Evolutionary conservation across 2,113 vertebrate genomes (phyloP).

Genomic region (Condylura cristata): DNA sequence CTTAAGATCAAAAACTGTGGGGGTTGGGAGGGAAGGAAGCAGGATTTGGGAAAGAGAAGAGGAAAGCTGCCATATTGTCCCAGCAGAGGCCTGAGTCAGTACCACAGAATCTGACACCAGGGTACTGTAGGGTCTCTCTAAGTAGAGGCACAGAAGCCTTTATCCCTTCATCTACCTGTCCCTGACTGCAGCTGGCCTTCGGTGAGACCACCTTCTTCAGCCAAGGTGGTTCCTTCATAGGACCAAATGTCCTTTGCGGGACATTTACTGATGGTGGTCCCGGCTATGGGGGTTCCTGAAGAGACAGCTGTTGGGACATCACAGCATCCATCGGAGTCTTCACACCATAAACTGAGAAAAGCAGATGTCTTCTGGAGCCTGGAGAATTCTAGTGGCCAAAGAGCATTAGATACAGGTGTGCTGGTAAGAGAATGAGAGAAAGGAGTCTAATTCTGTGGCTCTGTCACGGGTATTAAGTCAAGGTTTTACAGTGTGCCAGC

Average conservation of each 20-base stretch:
- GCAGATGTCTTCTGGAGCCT: background rate
- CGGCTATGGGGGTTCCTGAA: background rate
- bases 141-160: background rate
- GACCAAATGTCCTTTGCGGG: background rate
- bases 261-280: background rate
- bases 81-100: rapidly evolving
- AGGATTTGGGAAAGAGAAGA: background rate
- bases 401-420: background rate
- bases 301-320: background rate
- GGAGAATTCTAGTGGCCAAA: background rate
- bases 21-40: background rate
- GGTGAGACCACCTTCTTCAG: background rate
- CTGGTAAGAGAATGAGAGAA: background rate
- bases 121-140: background rate
- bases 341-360: background rate
- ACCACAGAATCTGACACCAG: background rate
- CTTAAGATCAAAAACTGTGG: background rate
- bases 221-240: background rate
- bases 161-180: background rate
- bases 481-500: too few relatives aligned
- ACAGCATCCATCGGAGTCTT: background rate
- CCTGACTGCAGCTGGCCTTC: background rate
- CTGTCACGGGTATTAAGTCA: background rate
- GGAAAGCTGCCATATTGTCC: background rate
- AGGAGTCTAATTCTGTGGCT: background rate